Percentiles rank a stretch among this genome's conserved stretches.
phyloP scores from a whole-genome alignment of 2,113 vertebrate species.

The Camelus dromedarius region DNA sequence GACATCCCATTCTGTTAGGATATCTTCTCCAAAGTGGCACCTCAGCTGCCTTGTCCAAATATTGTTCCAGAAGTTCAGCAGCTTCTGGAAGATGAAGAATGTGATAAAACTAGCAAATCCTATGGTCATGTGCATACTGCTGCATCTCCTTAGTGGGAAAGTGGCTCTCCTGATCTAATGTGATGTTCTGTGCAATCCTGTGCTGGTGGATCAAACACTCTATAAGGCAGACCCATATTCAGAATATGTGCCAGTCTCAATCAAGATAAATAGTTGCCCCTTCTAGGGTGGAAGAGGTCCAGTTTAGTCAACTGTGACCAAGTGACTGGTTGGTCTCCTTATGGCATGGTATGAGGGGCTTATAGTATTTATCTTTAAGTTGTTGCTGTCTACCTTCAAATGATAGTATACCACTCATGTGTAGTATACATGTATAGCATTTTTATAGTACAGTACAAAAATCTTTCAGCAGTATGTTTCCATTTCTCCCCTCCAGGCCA shows the following conservation, averaged over 20 bases:
- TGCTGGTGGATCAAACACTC: not conserved
- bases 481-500: not conserved
- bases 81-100: not conserved
- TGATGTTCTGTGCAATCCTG: not conserved
- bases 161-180: not conserved
- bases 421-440: not conserved
- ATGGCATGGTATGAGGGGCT: not conserved
- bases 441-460: not conserved
- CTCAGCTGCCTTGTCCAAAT: not conserved
- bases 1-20: not conserved
- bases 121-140: not conserved
- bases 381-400: not conserved
- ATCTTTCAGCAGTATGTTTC: not conserved
- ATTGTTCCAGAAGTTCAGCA: not conserved
- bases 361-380: not conserved
- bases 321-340: not conserved
- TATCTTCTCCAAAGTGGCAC: not conserved
- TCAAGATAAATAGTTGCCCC: not conserved
- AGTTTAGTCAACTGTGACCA: not conserved
- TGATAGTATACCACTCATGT: not conserved
- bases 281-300: not conserved
- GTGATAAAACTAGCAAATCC: not conserved
- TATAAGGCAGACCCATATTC: not conserved
- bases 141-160: not conserved
- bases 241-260: not conserved